These are phyloP conservation scores for Tenthredo scrophulariae DNA, from an alignment of 2,888 invertebrate genomes.

Conservation along the genomic window DNA sequence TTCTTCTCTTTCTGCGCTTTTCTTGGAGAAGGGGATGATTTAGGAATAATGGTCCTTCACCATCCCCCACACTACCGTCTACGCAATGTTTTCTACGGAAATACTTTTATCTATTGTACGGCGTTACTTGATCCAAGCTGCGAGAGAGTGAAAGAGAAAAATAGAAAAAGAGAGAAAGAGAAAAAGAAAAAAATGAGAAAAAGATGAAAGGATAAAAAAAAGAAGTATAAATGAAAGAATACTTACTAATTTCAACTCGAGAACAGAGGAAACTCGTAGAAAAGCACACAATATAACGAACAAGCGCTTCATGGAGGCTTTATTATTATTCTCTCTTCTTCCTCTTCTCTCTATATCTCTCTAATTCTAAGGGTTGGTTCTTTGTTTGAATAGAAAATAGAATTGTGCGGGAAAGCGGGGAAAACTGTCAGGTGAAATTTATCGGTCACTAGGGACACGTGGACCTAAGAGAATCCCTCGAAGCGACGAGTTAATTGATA, in stretches of 20 bases:
- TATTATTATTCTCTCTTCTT: constrained; percentile 3
- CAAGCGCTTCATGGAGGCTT: neutral
- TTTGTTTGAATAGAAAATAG: constrained; percentile 21
- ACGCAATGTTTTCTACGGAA: constrained; percentile 18
- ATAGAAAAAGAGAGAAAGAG: neutral
- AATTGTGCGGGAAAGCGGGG: neutral
- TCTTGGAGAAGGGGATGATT: constrained; percentile 28
- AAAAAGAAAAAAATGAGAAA: neutral
- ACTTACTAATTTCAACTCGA: constrained; percentile 21
- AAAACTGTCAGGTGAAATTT: constrained; percentile 19
- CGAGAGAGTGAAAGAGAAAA: neutral
- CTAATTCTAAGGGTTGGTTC: neutral
- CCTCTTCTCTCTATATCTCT: neutral
- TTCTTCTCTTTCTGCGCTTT: constrained; percentile 33
- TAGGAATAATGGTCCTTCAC: constrained; percentile 45
- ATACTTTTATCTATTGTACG: constrained; percentile 32
- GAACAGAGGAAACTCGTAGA: constrained; percentile 25
- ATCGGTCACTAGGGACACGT: constrained; percentile 16
- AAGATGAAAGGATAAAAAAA: neutral
- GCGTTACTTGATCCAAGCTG: constrained; percentile 19
- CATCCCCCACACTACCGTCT: constrained; percentile 35
- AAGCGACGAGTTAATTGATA: neutral
- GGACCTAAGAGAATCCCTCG: constrained; percentile 3
- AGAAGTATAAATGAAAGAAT: constrained; percentile 10
- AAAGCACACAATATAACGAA: neutral